phyloP scores from a whole-genome alignment of 2,888 invertebrate genomes.

The Meteorus cinctellus region DNA sequence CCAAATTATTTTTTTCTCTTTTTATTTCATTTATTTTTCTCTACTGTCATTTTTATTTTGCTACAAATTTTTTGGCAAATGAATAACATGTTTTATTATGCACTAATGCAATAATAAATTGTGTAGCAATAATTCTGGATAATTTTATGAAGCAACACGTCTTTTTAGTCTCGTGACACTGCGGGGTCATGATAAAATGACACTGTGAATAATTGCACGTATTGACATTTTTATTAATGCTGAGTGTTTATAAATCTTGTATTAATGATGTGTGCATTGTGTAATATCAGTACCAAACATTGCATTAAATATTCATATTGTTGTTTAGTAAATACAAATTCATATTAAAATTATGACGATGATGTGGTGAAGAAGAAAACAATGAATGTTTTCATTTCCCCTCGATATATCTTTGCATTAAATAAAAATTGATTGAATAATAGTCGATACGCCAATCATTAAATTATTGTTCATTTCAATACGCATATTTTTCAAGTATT shows the following conservation, averaged over 20 bases:
- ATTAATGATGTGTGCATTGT: background rate
- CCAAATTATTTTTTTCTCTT: background rate
- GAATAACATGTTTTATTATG: background rate
- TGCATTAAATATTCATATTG: background rate
- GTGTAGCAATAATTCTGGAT: background rate
- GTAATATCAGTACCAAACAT: slow-evolving; percentile 2
- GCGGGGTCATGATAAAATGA: slow-evolving; percentile 1
- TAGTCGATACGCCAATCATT: too few species aligned
- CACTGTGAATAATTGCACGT: background rate
- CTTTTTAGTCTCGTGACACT: background rate
- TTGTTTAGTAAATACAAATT: background rate
- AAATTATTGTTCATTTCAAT: too few species aligned
- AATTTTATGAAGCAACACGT: slow-evolving; percentile 6
- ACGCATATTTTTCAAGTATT: too few species aligned
- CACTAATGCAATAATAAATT: background rate
- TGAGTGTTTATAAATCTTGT: too few species aligned
- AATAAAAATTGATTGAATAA: too few species aligned
- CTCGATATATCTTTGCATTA: too few species aligned
- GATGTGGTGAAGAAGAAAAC: background rate
- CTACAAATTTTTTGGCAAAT: background rate
- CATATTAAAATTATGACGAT: background rate
- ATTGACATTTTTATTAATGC: background rate
- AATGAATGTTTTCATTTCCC: too few species aligned
- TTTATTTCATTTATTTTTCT: slow-evolving; percentile 20
- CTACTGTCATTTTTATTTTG: background rate